Base-by-base conservation (phyloP, 1,140 invertebrate species). In the Olivierus martensii region DNA sequence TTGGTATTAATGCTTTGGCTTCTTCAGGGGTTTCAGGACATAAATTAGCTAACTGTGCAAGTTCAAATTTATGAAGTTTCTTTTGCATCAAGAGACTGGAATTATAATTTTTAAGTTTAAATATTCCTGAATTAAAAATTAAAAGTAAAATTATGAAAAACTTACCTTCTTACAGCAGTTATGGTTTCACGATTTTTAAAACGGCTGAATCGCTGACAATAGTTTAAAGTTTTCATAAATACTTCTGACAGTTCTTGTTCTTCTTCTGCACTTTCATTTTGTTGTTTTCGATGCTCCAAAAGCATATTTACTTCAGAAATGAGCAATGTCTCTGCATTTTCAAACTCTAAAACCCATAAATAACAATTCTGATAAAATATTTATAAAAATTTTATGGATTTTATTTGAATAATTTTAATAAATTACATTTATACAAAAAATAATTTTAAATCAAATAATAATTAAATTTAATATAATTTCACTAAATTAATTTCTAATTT, bases 151-250 rank as follows among this genome's bases (percentile, higher is more conserved):
- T n/a, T n/a, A n/a, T n/a, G 28, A 0, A n/a, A 12, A 59, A 49
- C 14, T 28, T 28, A 28, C 28, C 28, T 48, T 63, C 95, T 77
- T 7, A 99, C 89, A 45, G 91, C 84, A 49, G 87, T 79, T 53
- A 99, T 99, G 7, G 92, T 97, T 72, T 99, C 94, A 65, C 94
- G 87, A 66, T 97, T 99, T 69, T 95, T 96, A 68, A 98, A 97
- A 66, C 94, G 92, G 42, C 67, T 71, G 45, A 99, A 98, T 62
- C 92, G 77, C 63, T 93, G 85, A 28, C 91, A 94, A 63, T 99
- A 98, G 46, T 89, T 92, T 3, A 94, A 73, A 1, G 92, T 99
- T 69, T 99, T 99, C 77, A 92, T 86, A 65, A 99, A 99, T 17
- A 98, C 92, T 70, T 98, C 93, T 0, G 91, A 94, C 64, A 99